A percentile compares a stretch with the other conserved stretches of the same genome.
Evolutionary conservation across 1,140 invertebrate genomes (phyloP).

Genomic region (Drosophila eugracilis): DNA sequence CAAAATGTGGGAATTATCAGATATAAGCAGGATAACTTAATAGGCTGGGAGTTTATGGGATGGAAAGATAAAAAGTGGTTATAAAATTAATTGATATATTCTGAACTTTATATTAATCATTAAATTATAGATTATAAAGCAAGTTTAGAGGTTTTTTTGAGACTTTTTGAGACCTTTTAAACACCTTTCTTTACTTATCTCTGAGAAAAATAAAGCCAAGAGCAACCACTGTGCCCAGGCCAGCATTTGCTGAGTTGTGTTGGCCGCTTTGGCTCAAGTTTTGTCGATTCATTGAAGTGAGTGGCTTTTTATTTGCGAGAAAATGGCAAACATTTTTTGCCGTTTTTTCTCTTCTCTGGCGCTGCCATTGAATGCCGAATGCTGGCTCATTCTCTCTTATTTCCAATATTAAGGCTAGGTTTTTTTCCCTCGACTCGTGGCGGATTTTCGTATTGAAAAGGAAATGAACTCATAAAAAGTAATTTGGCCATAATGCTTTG

Average conservation of each 20-base stretch:
- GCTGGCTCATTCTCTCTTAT: slow-evolving; percentile 29
- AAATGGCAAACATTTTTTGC: slow-evolving; percentile 69
- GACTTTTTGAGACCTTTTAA: neutral
- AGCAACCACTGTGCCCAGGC: slow-evolving; percentile 12
- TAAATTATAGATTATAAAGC: no score
- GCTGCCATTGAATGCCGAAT: slow-evolving; percentile 7
- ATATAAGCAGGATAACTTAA: neutral
- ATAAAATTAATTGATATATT: no score
- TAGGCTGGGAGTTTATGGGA: neutral
- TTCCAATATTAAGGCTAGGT: slow-evolving; percentile 35
- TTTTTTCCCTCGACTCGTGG: slow-evolving; percentile 21
- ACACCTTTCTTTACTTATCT: neutral
- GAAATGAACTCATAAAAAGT: slow-evolving; percentile 83
- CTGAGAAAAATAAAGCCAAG: neutral
- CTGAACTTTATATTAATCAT: no score
- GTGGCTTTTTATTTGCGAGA: slow-evolving; percentile 79
- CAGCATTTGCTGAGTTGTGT: slow-evolving; percentile 54
- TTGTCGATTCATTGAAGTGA: slow-evolving; percentile 82
- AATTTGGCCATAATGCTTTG: slow-evolving; percentile 81
- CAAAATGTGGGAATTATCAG: neutral
- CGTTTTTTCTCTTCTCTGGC: slow-evolving; percentile 25
- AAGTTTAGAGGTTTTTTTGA: no score
- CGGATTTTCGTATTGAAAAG: slow-evolving; percentile 68
- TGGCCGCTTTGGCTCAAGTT: slow-evolving; percentile 52
- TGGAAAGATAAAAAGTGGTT: neutral